Conservation (phyloP, 1,140 invertebrate species). For the Holotrichia oblita region DNA sequence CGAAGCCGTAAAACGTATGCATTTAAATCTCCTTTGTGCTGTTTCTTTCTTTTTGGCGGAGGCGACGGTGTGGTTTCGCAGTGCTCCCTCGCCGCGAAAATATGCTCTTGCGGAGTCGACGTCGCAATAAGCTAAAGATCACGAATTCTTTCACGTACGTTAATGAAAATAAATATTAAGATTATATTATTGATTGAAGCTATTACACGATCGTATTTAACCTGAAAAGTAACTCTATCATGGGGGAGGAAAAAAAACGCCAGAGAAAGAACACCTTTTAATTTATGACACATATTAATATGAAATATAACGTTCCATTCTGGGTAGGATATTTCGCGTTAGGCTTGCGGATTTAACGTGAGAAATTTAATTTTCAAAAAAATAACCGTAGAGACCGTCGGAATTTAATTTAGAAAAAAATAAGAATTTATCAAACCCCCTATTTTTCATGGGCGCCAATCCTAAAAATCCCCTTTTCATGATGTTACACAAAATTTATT, state of each 20-base stretch:
- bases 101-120: background rate
- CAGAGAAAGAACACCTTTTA: background rate
- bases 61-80: background rate
- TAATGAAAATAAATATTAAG: no score
- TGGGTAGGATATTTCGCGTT: background rate
- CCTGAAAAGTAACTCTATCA: no score
- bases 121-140: background rate
- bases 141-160: no score
- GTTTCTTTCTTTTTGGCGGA: background rate
- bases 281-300: slow-evolving; percentile 34
- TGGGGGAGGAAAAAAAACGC: no score
- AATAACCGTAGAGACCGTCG: slow-evolving; percentile 31
- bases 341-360: slow-evolving; percentile 19
- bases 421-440: slow-evolving; percentile 35
- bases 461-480: slow-evolving; percentile 35
- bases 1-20: slow-evolving; percentile 15
- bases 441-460: slow-evolving; percentile 28
- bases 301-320: slow-evolving; percentile 32
- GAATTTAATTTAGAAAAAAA: slow-evolving; percentile 37
- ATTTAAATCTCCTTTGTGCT: background rate
- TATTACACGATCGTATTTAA: no score
- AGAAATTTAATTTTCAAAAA: slow-evolving; percentile 34
- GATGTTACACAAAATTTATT: slow-evolving; percentile 34
- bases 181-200: no score
- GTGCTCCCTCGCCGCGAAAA: background rate